Base-by-base conservation (phyloP, 2,888 invertebrate species). In the Tenthredo amoena region DNA sequence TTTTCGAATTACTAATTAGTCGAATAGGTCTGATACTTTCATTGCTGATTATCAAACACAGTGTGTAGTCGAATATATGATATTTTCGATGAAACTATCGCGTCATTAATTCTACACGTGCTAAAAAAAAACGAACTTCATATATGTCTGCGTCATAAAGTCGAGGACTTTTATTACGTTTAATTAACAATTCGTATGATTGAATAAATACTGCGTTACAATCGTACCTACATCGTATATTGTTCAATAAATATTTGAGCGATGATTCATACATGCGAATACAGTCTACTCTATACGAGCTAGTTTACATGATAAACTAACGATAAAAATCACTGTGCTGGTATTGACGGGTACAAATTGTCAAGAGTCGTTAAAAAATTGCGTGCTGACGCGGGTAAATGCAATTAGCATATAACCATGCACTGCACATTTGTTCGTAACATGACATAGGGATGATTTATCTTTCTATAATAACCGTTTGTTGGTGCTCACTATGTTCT, bases 21-120 rank as follows among this genome's bases (percentile, higher is more conserved):
- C 43, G 43, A 9, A 21, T 83, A n/a, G 40, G 43, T 84, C 1
- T 47, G 47, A 84, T 72, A 74, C 84, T 77, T 77, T 77, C 76
- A 34, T 77, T 50, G 76, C 76, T 47, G 26, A 31, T 77, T 15
- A 77, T 50, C 18, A 50, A 77, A 15, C 31, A 50, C 15, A 76
- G 15, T 4, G 31, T 26, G 0, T 76, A 21, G n/a, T 40, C 40
- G 21, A 72, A 9, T 37, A 37, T 15, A n/a, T n/a, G n/a, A n/a
- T n/a, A 71, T 31, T 72, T 21, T n/a, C 1, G 21, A 15, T 21
- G 0, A 72, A 72, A 43, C 40, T 40, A 37, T 40, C 40, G 18
- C 21, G 6, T 72, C 10, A 21, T 40, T 21, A 72, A 43, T 72
- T 72, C 37, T 43, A 43, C 40, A 37, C 34, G 10, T 34, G 9